phyloP scores from a whole-genome alignment of 2,888 invertebrate genomes.

The Synanthedon myopaeformis region DNA sequence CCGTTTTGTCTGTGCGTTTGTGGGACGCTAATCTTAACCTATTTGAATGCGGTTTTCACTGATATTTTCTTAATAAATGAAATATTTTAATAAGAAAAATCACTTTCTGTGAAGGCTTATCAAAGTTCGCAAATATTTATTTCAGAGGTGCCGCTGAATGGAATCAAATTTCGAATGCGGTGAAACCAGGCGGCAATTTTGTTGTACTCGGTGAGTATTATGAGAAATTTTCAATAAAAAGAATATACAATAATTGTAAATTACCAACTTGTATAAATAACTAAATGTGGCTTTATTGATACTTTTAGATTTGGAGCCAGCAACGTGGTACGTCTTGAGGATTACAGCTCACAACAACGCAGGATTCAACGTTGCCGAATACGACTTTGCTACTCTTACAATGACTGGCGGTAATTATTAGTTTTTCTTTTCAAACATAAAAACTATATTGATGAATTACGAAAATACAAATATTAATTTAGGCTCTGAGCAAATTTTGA shows the following conservation, averaged over 20 bases:
- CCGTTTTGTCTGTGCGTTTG: too few relatives aligned
- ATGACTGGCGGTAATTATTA: conserved; percentile 85
- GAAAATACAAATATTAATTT: too few relatives aligned
- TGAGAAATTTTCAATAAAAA: too few relatives aligned
- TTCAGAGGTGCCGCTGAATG: conserved; percentile 85
- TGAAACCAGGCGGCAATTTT: conserved; percentile 91
- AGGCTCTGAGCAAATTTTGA: too few relatives aligned
- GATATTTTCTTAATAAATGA: neutral
- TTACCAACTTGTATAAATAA: too few relatives aligned
- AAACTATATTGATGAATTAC: too few relatives aligned
- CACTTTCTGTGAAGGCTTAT: neutral
- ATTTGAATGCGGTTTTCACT: too few relatives aligned
- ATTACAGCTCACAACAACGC: conserved; percentile 96
- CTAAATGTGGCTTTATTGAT: neutral
- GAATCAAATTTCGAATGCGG: conserved; percentile 94
- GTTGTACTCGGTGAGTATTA: conserved; percentile 74
- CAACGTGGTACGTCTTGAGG: conserved; percentile 92
- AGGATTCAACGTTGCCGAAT: conserved; percentile 94
- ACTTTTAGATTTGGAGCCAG: conserved; percentile 84
- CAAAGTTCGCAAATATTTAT: too few relatives aligned
- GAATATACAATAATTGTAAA: too few relatives aligned
- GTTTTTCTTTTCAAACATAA: too few relatives aligned
- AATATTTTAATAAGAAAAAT: neutral
- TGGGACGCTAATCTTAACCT: too few relatives aligned
- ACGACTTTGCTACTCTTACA: conserved; percentile 95